These are phyloP conservation scores for Brachionus sp. DNA, from an alignment of 1,140 invertebrate species.

Conservation along the genomic window DNA sequence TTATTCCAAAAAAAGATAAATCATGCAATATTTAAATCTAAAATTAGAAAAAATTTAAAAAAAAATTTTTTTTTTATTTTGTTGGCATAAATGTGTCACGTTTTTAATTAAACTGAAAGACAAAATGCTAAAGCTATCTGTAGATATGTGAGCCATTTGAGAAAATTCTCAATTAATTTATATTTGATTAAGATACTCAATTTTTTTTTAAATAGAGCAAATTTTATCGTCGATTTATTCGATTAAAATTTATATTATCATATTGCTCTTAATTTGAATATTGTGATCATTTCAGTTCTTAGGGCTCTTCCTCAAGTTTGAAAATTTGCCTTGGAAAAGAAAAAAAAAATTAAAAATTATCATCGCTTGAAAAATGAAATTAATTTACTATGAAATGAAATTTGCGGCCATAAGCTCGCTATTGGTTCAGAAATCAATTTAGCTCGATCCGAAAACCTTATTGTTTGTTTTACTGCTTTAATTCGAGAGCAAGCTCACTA, in stretches of 20 bases:
- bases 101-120: background rate
- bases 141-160: background rate
- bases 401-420: background rate
- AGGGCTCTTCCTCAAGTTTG: background rate
- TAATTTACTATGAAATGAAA: conserved; percentile 6
- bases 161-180: background rate
- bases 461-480: background rate
- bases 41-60: background rate
- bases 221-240: conserved; percentile 23
- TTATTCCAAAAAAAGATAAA: background rate
- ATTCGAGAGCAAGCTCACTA: background rate
- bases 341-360: conserved; percentile 17
- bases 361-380: conserved; percentile 27
- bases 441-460: background rate
- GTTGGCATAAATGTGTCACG: background rate
- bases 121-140: background rate
- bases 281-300: conserved; percentile 6
- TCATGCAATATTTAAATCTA: background rate
- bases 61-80: background rate
- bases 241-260: conserved; percentile 29
- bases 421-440: background rate
- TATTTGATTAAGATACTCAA: background rate
- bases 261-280: background rate
- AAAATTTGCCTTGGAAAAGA: background rate
- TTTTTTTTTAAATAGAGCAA: conserved; percentile 10